Evolutionary conservation across 2,797 vertebrate genomes (phyloP), one percentile per base, ranked within the genome.

Genomic region (Sebastes nivosus): DNA sequence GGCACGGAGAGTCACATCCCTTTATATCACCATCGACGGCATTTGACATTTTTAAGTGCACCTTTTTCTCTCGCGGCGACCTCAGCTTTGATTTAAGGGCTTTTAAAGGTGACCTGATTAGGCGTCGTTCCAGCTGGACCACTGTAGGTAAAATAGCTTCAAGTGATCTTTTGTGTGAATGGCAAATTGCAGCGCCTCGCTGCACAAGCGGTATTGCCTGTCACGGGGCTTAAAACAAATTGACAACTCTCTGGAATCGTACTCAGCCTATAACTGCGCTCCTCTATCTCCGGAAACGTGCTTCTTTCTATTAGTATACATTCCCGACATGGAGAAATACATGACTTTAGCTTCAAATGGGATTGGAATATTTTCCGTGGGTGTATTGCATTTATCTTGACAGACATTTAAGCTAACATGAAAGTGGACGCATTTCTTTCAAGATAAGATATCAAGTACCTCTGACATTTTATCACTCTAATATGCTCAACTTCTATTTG

Each of bases 21-120:
- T 77, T 88, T 87, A 75, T 80, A 81, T 81, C 74, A 67, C 71
- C 59, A 55, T 69, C 7, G 30, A 80, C 69, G 20, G 55, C 77
- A 78, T 73, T 67, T 87, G 88, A 83, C 82, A 88, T 85, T 89
- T 91, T 68, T 67, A 75, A 78, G 68, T 60, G 65, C 18, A 68
- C 12, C 75, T 82, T 50, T 82, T 85, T 86, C 84, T 81, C 57
- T 81, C 46, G 54, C 57, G 10, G 6, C 18, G 63, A 71, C 18
- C 80, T 52, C 52, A 76, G 72, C 86, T 86, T 79, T 92, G 83
- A 86, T 90, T 90, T 89, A 77, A 67, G 81, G 57, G 69, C 72
- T 85, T 91, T 91, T 87, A 84, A 90, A 90, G 87, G 89, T 89
- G 88, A 89, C 88, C 87, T 88, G 83, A 92, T 90, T 81, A 83